Evolutionary conservation across 2,113 vertebrate species (phyloP), one percentile per base, ranked within the genome.

Genomic region (Dasyurus viverrinus): DNA sequence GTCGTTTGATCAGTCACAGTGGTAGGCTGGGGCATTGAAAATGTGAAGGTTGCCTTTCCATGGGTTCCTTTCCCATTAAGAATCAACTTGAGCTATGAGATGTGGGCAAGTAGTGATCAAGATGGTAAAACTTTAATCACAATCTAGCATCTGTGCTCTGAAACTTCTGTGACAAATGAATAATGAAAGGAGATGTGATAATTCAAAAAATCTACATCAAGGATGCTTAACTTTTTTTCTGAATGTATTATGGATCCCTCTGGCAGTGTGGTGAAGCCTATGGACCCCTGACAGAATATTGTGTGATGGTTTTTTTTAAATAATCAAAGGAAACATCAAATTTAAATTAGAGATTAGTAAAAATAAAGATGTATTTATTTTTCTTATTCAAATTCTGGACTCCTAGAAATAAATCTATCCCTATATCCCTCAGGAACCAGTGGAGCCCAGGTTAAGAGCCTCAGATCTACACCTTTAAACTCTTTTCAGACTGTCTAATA

Each of bases 31-130:
- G n/a, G 46, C 50, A 25, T 46, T 22, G 2, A 12, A 54, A 46
- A 19, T 50, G 0, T 46, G 92, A 76, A 50, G n/a, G 14, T 26
- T 47, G 10, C 23, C n/a, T 93, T n/a, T 84, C 36, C 5, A 42
- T 84, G 68, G 68, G 16, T 95, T 96, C 89, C 57, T 93, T 55
- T 89, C n/a, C 36, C 36, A 94, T 8, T 36, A 42, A 48, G 92
- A 52, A 53, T 96, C 93, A 90, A 52, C 30, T 95, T 91, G 53
- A 92, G 11, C 68, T 84, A 93, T 91, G 23, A 53, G 68, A 16
- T 52, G 42, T 90, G n/a, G 68, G 16, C n/a, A 19, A 19, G 36
- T 19, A 76, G 60, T n/a, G 60, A 76, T n/a, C n/a, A 42, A 42
- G 68, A 84, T 76, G 36, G 36, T 42, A 84, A n/a, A n/a, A 84